Conservation (phyloP, 2,113 vertebrate species). For the Psophia crepitans region DNA sequence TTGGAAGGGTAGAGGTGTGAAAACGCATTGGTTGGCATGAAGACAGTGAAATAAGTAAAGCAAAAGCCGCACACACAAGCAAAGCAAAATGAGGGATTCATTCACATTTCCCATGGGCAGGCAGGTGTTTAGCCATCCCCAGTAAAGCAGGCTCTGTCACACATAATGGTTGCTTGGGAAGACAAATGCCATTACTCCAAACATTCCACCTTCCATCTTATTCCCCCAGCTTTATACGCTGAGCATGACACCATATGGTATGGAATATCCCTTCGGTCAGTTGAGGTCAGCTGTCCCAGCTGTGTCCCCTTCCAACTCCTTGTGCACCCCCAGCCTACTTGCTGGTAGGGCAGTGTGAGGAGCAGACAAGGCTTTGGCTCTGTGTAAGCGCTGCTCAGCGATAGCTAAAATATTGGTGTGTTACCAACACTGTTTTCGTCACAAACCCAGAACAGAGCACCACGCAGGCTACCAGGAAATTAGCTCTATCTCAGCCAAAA, state of each 20-base stretch:
- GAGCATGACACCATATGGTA: accelerated
- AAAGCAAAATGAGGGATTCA: not conserved
- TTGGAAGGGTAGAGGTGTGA: not conserved
- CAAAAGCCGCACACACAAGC: not conserved
- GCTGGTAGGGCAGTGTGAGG: not conserved
- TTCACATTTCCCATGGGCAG: not conserved
- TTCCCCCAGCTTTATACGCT: not conserved
- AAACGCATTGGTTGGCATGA: not conserved
- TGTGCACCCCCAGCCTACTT: not conserved
- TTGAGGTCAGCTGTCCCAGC: not conserved
- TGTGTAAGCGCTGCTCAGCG: not conserved
- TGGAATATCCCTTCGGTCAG: not conserved
- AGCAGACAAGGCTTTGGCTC: not conserved
- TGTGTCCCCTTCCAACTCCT: not conserved
- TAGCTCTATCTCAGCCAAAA: not conserved
- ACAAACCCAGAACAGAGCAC: not conserved
- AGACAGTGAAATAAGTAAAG: not conserved
- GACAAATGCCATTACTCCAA: not conserved
- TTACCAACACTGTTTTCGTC: not conserved
- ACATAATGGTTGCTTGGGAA: accelerated
- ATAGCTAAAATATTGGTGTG: not conserved
- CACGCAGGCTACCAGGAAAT: not conserved
- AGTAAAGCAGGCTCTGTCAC: not conserved
- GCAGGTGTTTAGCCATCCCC: not conserved
- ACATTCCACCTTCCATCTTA: not conserved